Conservation (phyloP, 2,888 invertebrate genomes). For the Phymatocera aterrima region DNA sequence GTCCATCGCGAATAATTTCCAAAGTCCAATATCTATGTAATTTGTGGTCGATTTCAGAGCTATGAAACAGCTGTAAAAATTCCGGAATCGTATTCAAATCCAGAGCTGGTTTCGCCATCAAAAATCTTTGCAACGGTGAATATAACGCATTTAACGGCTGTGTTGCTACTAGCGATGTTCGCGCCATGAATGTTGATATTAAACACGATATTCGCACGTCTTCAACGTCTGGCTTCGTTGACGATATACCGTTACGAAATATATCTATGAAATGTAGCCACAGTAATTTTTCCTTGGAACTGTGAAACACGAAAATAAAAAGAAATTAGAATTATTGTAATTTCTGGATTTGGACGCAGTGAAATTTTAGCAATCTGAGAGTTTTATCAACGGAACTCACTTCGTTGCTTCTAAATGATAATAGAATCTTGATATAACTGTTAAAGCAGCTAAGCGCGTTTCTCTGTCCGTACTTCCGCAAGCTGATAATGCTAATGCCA, state of each 20-base stretch:
- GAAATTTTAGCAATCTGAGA: too few species aligned
- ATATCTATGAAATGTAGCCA: conserved; percentile 83
- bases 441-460: conserved; percentile 85
- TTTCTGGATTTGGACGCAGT: too few species aligned
- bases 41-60: conserved; percentile 82
- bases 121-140: conserved; percentile 85
- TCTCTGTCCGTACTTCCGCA: conserved; percentile 82
- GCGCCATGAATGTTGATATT: conserved; percentile 83
- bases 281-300: conserved; percentile 81
- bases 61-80: conserved; percentile 89
- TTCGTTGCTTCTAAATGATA: conserved; percentile 84
- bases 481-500: conserved; percentile 84
- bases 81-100: conserved; percentile 91
- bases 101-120: conserved; percentile 86
- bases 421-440: conserved; percentile 85
- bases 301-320: conserved; percentile 51
- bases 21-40: conserved; percentile 88
- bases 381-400: conserved; percentile 70
- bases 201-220: conserved; percentile 76
- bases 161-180: conserved; percentile 83
- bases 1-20: conserved; percentile 85
- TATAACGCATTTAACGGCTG: conserved; percentile 87
- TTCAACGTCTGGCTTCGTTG: conserved; percentile 55
- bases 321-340: conserved; percentile 11
- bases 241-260: conserved; percentile 79